These are phyloP conservation scores for Venturia canescens DNA, from an alignment of 1,140 invertebrate genomes.

Conservation along the genomic window DNA sequence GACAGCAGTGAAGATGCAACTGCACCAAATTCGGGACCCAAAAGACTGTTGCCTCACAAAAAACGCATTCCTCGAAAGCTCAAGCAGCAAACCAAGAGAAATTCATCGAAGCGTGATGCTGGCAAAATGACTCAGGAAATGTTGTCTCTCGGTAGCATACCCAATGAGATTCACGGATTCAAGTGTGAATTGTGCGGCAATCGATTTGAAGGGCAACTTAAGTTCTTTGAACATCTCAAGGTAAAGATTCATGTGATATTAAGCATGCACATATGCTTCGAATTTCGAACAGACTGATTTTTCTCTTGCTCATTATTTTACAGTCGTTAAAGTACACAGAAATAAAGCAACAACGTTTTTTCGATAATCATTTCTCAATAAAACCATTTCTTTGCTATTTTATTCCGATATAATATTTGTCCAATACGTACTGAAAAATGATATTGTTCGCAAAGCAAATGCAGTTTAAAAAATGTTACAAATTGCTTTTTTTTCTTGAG, in stretches of 20 bases:
- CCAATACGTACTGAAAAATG: too few species aligned
- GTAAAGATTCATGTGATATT: slow-evolving; percentile 54
- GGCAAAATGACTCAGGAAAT: slow-evolving; percentile 46
- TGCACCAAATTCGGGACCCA: slow-evolving; percentile 69
- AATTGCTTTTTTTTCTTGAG: too few species aligned
- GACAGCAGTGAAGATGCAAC: slow-evolving; percentile 71
- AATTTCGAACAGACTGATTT: too few species aligned
- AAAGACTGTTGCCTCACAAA: slow-evolving; percentile 77
- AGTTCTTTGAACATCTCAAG: slow-evolving; percentile 89
- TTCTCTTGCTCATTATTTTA: too few species aligned
- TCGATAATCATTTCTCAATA: too few species aligned
- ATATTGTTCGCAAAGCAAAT: too few species aligned
- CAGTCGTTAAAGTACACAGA: too few species aligned
- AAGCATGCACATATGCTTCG: too few species aligned
- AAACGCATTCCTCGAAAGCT: slow-evolving; percentile 79
- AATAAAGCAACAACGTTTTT: too few species aligned
- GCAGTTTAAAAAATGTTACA: too few species aligned
- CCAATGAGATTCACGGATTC: slow-evolving; percentile 69
- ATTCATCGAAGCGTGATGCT: slow-evolving; percentile 37
- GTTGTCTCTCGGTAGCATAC: slow-evolving; percentile 37
- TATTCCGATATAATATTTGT: too few species aligned
- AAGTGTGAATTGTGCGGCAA: slow-evolving; percentile 83
- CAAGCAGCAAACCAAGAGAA: slow-evolving; percentile 73
- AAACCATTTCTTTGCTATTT: too few species aligned
- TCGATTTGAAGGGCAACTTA: slow-evolving; percentile 82